Evolutionary conservation across 2,797 vertebrate species (phyloP).

Genomic region (Neostethus bicornis): DNA sequence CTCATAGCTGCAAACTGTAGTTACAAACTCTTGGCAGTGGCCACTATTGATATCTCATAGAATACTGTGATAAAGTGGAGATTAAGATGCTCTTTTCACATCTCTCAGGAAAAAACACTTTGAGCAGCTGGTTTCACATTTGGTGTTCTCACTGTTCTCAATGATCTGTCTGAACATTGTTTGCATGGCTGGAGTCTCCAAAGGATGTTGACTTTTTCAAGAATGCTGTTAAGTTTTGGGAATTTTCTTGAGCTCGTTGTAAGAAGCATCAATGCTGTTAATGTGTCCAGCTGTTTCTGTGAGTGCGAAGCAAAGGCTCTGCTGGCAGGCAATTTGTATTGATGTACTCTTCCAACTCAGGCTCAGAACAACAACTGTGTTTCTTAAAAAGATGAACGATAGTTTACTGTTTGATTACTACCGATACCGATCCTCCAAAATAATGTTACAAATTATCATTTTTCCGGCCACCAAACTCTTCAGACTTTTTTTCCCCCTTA

Average conservation of each 20-base stretch:
- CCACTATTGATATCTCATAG: conserved; percentile 16
- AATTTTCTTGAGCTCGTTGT: conserved; percentile 3
- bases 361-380: conserved; percentile 4
- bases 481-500: conserved; percentile 59
- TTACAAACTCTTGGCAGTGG: conserved; percentile 33
- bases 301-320: conserved; percentile 18
- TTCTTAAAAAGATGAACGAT: conserved; percentile 13
- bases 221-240: conserved; percentile 1
- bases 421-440: conserved; percentile 16
- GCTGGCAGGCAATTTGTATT: neutral
- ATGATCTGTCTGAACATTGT: conserved; percentile 17
- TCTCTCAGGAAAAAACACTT: conserved; percentile 27
- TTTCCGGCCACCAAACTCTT: conserved; percentile 40
- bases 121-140: conserved; percentile 43
- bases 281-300: conserved; percentile 14
- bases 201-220: conserved; percentile 9
- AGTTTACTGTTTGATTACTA: conserved; percentile 17
- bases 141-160: conserved; percentile 30
- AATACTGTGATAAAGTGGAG: conserved; percentile 29
- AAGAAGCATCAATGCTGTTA: neutral
- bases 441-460: conserved; percentile 40
- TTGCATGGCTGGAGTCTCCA: conserved; percentile 18
- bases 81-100: conserved; percentile 31
- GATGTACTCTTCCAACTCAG: conserved; percentile 6
- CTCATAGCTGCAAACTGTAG: neutral